These are phyloP conservation scores for Hippopotamyrus pictus DNA, from an alignment of 2,797 vertebrate genomes.

Conservation along the genomic window DNA sequence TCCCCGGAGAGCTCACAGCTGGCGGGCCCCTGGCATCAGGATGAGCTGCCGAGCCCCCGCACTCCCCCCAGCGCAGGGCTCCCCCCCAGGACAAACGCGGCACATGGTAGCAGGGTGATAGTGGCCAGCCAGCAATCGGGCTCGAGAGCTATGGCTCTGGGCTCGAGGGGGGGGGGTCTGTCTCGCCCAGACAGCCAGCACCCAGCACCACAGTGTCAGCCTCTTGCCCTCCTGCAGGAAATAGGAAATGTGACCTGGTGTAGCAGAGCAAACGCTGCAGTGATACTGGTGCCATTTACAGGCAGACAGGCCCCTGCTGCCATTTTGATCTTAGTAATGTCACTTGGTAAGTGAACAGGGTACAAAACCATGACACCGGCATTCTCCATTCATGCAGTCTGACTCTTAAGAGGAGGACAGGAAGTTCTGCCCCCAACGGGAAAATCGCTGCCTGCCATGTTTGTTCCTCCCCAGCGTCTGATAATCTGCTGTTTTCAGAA, in stretches of 20 bases:
- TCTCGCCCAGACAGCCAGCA: neutral
- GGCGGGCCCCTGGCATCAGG: constrained; percentile 19
- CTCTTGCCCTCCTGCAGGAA: neutral
- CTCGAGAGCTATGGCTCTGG: neutral
- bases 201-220: neutral
- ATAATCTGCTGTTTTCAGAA: constrained; percentile 60
- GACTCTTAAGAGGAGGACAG: constrained; percentile 20
- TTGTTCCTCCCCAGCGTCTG: constrained; percentile 61
- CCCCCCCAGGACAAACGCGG: neutral
- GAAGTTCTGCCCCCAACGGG: constrained; percentile 26
- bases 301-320: neutral
- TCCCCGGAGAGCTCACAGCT: constrained; percentile 15
- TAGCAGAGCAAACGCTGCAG: neutral
- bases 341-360: neutral
- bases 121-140: neutral
- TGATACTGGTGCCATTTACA: neutral
- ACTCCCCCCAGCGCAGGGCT: constrained; percentile 1
- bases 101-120: neutral
- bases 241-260: neutral
- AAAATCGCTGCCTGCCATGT: constrained; percentile 27
- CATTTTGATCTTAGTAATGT: neutral
- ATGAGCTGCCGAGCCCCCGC: constrained; percentile 3
- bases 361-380: constrained; percentile 18
- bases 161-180: neutral
- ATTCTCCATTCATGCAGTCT: constrained; percentile 39